Base-by-base conservation (phyloP, 2,113 vertebrate species). In the Thalassarche chlororhynchos region DNA sequence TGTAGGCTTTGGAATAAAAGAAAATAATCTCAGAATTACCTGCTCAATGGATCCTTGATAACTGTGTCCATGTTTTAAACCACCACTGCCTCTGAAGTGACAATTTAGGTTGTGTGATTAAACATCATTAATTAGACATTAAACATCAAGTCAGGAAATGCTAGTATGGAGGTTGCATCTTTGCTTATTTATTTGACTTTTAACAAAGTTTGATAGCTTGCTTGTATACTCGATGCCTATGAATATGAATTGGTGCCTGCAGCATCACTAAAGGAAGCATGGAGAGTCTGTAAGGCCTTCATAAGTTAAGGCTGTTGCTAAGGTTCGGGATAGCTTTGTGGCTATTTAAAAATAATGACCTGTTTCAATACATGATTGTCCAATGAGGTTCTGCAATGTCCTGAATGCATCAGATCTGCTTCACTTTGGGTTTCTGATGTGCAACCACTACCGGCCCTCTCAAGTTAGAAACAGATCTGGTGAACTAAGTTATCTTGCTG, bases 141-240 rank as follows among this genome's bases (percentile, higher is more conserved):
- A 72, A 87, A n/a, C 6, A 51, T 11, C 4, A 78, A 54, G 10
- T 51, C 15, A 62, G 31, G 18, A 74, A 60, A 54, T 11, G 12
- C 5, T 38, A 20, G 9, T 17, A 17, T 19, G 18, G 21, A 76
- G 29, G 8, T 11, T 90, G 12, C 16, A 70, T 66, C 29, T 65
- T 80, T 61, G 21, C 26, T 64, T 49, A 34, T 36, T 76, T 66
- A 17, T n/a, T 46, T 54, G 36, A 46, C 21, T 65, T 44, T 55
- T 80, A 14, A 47, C 6, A 29, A 64, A 32, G 19, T 89, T 31
- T 36, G 15, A 14, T 17, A 38, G 14, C 12, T 86, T 6, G 1
- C 21, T 36, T 42, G 9, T 36, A 31, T 15, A 29, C 21, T 52
- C 0, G 0, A 0, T 31, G 17, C 17, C 25, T 79, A 8, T 76